Evolutionary conservation across 2,797 vertebrate genomes (phyloP).

Genomic region (Malacoctenus gilli): DNA sequence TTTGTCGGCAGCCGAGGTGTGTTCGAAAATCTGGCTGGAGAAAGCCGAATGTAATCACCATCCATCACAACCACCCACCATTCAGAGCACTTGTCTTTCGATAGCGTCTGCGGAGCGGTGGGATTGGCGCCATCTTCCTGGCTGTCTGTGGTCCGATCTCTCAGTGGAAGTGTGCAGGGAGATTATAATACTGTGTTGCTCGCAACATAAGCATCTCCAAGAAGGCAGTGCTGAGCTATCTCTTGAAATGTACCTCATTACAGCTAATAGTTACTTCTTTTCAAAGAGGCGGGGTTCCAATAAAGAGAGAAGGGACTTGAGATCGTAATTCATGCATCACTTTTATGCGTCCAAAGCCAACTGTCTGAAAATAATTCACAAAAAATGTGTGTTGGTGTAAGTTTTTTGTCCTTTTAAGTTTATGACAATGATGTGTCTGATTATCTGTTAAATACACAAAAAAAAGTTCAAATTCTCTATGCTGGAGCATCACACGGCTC

Average conservation of each 20-base stretch:
- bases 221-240: no score
- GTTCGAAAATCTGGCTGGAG: slow-evolving; percentile 37
- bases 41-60: slow-evolving; percentile 38
- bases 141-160: slow-evolving; percentile 13
- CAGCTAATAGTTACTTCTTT: no score
- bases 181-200: slow-evolving; percentile 5
- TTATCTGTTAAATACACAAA: slow-evolving; percentile 2
- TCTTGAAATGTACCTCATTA: no score
- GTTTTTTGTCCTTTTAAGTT: no score
- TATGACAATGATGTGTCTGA: background rate
- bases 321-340: no score
- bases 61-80: slow-evolving; percentile 42
- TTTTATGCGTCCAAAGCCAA: no score
- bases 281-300: no score
- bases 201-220: slow-evolving; percentile 7
- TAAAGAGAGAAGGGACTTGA: no score
- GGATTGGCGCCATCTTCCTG: slow-evolving; percentile 11
- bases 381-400: no score
- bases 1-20: slow-evolving; percentile 36
- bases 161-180: background rate
- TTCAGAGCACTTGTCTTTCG: slow-evolving; percentile 36
- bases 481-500: background rate
- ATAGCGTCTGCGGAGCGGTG: slow-evolving; percentile 19
- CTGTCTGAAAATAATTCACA: no score
- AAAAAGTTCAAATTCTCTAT: background rate